Base-by-base conservation (phyloP, 2,888 invertebrate genomes). In the Leptinotarsa rubiginosa region DNA sequence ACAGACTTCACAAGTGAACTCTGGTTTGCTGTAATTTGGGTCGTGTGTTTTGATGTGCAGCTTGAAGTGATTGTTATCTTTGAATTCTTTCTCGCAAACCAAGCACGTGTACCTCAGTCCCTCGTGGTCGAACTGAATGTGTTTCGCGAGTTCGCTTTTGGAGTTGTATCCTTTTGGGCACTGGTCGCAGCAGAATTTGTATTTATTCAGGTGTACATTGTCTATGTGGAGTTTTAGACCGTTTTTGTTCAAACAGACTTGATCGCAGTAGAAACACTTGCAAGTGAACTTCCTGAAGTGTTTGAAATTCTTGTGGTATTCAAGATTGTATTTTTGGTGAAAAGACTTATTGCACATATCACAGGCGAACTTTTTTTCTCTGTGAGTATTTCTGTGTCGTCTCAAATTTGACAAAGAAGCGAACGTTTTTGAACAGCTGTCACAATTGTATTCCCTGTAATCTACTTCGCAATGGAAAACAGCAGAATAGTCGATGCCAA, bases 271-370 rank as follows among this genome's bases (percentile, higher is more conserved):
- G 47, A 78, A 68, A 54, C 83, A 83, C 18, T 72, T 73, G 59
- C 72, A 75, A n/a, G 70, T 69, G 41, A 76, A 76, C 31, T 62
- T 59, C 31, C 69, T 69, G 31, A 62, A 47, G 54, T 82, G 82
- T 15, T 79, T 80, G 16, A 73, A 73, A 52, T 3, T 88, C 83
- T 82, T 91, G 91, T 1, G 90, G 87, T 75, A 89, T 89, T 79
- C 91, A 81, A 78, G 90, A 89, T 81, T 89, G 89, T 78, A 89
- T 88, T 65, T 90, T 89, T 0, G 89, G 86, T 80, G 90, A 50
- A 83, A 83, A 25, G 65, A 68, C 69, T 79, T 80, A 13, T 71
- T 64, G 73, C 84, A 84, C 70, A 79, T 68, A 12, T 79, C 74
- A 69, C 84, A 84, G 15, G 76, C 52, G 13, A 79, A 72, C 7